Percentiles rank a stretch among this genome's conserved stretches.
Evolutionary conservation across 2,797 vertebrate genomes (phyloP).

Genomic region (Pampus argenteus): DNA sequence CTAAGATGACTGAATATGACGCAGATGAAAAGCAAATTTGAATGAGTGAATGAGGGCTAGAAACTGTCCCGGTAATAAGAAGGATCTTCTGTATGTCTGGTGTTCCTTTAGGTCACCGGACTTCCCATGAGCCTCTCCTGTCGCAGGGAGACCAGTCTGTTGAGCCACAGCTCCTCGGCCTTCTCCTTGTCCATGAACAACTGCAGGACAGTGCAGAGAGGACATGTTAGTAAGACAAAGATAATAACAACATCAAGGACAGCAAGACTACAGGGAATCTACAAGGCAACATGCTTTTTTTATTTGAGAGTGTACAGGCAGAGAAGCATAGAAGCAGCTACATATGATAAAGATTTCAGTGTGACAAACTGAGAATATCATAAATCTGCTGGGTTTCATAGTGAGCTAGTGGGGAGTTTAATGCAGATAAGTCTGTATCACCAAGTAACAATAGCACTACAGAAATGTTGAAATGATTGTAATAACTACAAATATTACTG

Average conservation of each 20-base stretch:
- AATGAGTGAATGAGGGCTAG: not conserved
- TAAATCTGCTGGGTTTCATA: no score
- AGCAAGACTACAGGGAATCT: not conserved
- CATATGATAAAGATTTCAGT: not conserved
- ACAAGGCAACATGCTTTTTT: not conserved
- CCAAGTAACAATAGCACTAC: no score
- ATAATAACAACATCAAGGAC: not conserved
- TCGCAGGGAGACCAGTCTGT: conserved; percentile 91
- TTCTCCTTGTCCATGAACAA: conserved; percentile 93
- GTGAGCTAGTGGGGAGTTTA: no score
- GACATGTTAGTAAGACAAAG: conserved; percentile 1
- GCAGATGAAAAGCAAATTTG: not conserved
- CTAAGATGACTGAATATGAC: conserved; percentile 12
- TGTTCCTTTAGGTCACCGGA: conserved; percentile 80
- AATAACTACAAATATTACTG: no score
- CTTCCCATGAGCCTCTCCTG: conserved; percentile 97
- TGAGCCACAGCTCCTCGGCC: conserved; percentile 94
- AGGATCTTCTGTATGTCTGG: not conserved
- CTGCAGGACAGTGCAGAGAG: conserved; percentile 75
- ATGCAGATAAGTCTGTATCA: no score
- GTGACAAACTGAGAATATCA: not conserved
- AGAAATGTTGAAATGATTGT: no score
- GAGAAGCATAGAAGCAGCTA: not conserved
- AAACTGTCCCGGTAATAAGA: not conserved
- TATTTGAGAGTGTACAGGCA: not conserved